A percentile compares a stretch with the other conserved stretches of the same genome.
phyloP scores from a whole-genome alignment of 2,888 invertebrate species.

The Stenolophus ochropezus region DNA sequence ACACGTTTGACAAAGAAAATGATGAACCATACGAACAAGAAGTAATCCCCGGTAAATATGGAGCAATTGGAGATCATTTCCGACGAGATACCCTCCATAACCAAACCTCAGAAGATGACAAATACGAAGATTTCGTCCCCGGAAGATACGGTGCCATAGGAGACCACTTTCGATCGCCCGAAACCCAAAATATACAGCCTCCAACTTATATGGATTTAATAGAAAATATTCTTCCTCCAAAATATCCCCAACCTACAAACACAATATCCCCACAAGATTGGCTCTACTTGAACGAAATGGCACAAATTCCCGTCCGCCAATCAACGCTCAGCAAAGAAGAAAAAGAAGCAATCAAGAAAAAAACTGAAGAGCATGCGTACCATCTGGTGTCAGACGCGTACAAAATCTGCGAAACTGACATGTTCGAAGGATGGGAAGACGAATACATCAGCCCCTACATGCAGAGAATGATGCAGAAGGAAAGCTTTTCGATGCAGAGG shows the following conservation, averaged over 20 bases:
- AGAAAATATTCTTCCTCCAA: constrained; percentile 22
- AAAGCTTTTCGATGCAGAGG: constrained; percentile 1
- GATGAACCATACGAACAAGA: background rate
- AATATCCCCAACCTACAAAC: background rate
- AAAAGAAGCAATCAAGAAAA: background rate
- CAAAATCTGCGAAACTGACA: constrained; percentile 15
- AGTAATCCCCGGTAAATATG: constrained; percentile 1
- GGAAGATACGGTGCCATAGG: background rate
- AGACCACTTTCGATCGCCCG: background rate
- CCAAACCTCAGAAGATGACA: background rate
- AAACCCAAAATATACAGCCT: background rate
- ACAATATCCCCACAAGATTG: constrained; percentile 1
- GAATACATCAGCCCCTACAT: constrained; percentile 10
- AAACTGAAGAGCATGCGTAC: constrained; percentile 28
- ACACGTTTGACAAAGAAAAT: background rate
- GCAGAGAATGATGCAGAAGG: constrained; percentile 15
- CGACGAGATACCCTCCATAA: background rate
- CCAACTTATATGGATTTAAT: constrained; percentile 31
- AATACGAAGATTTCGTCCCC: background rate
- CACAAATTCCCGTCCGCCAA: background rate
- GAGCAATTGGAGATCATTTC: constrained; percentile 15
- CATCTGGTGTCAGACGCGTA: constrained; percentile 5
- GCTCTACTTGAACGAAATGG: constrained; percentile 5
- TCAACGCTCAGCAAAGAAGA: background rate
- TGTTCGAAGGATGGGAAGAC: background rate